phyloP scores from a whole-genome alignment of 2,888 invertebrate genomes.

The Dugesia japonica region DNA sequence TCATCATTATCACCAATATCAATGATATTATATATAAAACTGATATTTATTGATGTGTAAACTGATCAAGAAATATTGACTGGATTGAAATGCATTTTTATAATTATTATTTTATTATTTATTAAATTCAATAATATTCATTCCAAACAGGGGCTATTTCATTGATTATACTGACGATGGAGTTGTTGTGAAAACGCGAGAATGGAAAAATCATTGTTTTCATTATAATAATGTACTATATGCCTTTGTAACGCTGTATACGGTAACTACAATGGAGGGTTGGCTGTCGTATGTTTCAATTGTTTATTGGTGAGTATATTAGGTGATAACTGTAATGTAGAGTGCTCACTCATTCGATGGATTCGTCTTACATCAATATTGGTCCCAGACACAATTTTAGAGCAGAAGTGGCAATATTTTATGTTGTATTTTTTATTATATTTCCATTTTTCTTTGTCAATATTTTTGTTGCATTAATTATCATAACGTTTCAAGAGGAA shows the following conservation, averaged over 20 bases:
- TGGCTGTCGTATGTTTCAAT: constrained; percentile 72
- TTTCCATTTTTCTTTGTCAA: constrained; percentile 99
- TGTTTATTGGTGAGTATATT: no score
- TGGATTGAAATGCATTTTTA: no score
- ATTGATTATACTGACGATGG: background rate
- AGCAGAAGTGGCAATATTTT: constrained; percentile 99
- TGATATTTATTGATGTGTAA: no score
- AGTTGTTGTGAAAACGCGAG: constrained; percentile 57
- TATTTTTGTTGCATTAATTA: constrained; percentile 99
- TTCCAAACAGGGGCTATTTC: background rate
- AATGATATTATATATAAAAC: no score
- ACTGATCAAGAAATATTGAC: no score
- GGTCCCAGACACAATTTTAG: constrained; percentile 97
- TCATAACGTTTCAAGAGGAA: constrained; percentile 99
- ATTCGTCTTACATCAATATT: constrained; percentile 86
- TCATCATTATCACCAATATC: no score
- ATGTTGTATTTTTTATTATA: constrained; percentile 99
- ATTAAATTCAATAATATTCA: no score
- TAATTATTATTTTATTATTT: no score
- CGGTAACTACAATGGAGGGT: constrained; percentile 97
- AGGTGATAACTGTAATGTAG: constrained; percentile 54
- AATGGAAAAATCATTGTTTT: constrained; percentile 80
- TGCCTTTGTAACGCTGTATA: constrained; percentile 95
- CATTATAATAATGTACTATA: constrained; percentile 95
- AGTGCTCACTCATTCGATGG: constrained; percentile 97